Evolutionary conservation across 2,113 vertebrate genomes (phyloP).

Genomic region (Laticauda laticaudata): DNA sequence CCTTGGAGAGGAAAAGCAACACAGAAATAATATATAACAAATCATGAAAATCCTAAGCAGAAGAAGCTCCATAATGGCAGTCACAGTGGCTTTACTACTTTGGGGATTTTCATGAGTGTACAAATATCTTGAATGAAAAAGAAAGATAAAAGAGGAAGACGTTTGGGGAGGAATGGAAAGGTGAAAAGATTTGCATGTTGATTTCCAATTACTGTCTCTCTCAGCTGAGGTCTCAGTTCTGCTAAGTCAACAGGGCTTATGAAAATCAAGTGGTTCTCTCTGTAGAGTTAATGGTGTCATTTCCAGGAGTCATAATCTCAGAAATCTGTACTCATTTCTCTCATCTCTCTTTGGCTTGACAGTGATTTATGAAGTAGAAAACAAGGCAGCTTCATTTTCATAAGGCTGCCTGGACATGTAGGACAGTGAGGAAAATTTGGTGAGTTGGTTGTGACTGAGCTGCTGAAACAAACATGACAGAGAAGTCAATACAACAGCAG

Average conservation of each 20-base stretch:
- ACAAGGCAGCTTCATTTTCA: constrained; percentile 83
- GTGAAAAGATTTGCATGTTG: constrained; percentile 18
- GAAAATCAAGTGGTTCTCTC: constrained; percentile 73
- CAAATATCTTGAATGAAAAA: neutral
- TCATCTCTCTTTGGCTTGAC: constrained; percentile 71
- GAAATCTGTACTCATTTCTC: constrained; percentile 78
- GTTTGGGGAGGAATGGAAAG: neutral
- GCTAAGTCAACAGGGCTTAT: constrained; percentile 73
- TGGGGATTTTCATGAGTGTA: neutral
- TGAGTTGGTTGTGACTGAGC: constrained; percentile 81
- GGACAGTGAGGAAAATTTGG: constrained; percentile 70
- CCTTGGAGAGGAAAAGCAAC: neutral
- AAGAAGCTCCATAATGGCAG: neutral
- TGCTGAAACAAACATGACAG: constrained; percentile 81
- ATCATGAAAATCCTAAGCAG: neutral
- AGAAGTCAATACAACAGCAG: constrained; percentile 79
- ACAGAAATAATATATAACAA: neutral
- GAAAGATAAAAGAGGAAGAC: neutral
- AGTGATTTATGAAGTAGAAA: constrained; percentile 84
- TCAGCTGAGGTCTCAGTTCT: constrained; percentile 55
- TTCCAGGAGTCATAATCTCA: constrained; percentile 76
- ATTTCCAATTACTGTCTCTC: constrained; percentile 57
- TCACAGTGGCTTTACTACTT: neutral
- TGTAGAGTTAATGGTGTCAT: constrained; percentile 78
- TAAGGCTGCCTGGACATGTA: constrained; percentile 74